Base-by-base conservation (phyloP, 2,888 invertebrate genomes). In the Drosophila barbarae region DNA sequence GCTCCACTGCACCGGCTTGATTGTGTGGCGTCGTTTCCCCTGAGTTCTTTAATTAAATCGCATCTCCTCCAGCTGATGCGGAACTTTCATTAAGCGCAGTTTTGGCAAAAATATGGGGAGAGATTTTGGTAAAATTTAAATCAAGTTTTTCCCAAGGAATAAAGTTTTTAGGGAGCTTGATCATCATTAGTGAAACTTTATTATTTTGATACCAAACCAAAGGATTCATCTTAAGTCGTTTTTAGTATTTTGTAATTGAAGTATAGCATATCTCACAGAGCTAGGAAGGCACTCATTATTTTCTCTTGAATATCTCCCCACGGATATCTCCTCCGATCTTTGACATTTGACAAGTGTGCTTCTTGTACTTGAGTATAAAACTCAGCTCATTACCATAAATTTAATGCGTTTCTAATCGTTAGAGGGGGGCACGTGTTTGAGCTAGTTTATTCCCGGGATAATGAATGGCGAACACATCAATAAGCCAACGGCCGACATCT, bases 331-430 rank as follows among this genome's bases (percentile, higher is more conserved):
- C 32, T 13, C 49, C 39, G 39, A 42, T 49, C 71, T 71, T 63
- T 79, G 79, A 81, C 86, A 80, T 75, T 54, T 87, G 86, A 81
- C 85, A 85, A 86, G 85, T 81, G 85, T 51, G 34, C 30, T 53
- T n/a, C 38, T 9, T 39, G 59, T 44, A 13, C 18, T 30, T 38
- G 59, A 49, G 41, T 15, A 34, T 32, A 52, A 59, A 47, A 47
- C 60, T 55, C 53, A 64, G 72, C 81, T 83, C 84, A 85, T 87
- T 87, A 86, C 76, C 85, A 86, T 81, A 77, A 80, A 75, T 86
- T 86, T 87, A 87, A 87, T 86, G 87, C 80, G 76, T 81, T 87
- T 87, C 87, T 87, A 87, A 87, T 87, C 86, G 80, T 72, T 72
- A 71, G 23, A 13, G 53, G 53, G 73, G 73, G 77, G 84, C 85